These are phyloP conservation scores for Orthochromis indermauri DNA, from an alignment of 2,113 vertebrate species.

Conservation along the genomic window DNA sequence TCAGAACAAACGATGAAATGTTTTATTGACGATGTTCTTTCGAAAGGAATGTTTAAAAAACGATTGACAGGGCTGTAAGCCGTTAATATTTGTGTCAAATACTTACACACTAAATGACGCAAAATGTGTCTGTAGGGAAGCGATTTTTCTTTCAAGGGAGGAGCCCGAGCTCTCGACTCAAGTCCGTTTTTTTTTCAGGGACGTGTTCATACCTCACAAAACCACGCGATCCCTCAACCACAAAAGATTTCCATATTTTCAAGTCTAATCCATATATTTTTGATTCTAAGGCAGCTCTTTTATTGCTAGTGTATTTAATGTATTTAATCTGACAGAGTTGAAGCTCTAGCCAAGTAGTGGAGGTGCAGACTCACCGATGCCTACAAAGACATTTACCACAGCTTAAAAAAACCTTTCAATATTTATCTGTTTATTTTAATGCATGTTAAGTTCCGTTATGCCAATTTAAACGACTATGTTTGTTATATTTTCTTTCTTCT, in stretches of 20 bases:
- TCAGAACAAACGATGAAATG: neutral
- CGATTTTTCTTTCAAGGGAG: neutral
- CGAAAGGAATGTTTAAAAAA: neutral
- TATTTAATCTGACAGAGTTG: conserved; percentile 29
- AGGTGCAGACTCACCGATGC: conserved; percentile 12
- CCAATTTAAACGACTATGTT: neutral
- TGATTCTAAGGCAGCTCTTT: conserved; percentile 66
- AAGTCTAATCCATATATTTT: conserved; percentile 15
- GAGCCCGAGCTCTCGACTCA: conserved; percentile 10
- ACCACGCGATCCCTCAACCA: conserved; percentile 13
- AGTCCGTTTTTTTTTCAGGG: conserved; percentile 6
- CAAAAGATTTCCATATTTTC: neutral
- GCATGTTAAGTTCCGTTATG: conserved; percentile 53
- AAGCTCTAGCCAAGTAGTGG: neutral
- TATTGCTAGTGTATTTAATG: conserved; percentile 66
- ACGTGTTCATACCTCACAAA: conserved; percentile 60
- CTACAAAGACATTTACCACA: conserved; percentile 8
- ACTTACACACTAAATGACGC: neutral
- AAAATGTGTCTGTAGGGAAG: neutral
- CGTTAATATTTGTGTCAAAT: neutral
- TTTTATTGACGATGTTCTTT: neutral
- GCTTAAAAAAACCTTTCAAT: conserved; percentile 37
- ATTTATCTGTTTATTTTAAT: conserved; percentile 67
- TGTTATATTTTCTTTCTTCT: neutral
- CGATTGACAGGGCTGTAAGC: neutral